Base-by-base conservation (phyloP, 2,797 vertebrate species). In the Gastrophryne carolinensis region DNA sequence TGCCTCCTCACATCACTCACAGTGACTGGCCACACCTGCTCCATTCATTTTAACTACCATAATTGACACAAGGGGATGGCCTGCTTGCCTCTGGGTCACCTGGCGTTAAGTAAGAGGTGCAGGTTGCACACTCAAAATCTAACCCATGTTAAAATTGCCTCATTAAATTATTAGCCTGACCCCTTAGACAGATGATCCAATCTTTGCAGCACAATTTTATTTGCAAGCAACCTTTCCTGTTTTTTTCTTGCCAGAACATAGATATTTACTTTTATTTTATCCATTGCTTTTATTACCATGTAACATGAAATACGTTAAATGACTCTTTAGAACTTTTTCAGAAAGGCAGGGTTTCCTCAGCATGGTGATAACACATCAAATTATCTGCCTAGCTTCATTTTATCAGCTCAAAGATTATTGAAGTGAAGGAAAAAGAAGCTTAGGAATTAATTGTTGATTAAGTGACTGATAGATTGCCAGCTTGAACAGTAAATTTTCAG, bases 371-470 rank as follows among this genome's bases (percentile, higher is more conserved):
- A 41, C 62, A 64, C 39, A 49, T 49, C 37, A 64, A 64, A 64
- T 64, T 64, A 64, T 64, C 62, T 64, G 41, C 62, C 47, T 64
- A 64, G 26, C 26, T 64, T 64, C 62, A 64, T 41, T 49, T 32
- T 54, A 54, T 54, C 8, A 4, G 62, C 13, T 49, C 9, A 64
- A 23, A 64, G 26, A 49, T 44, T 64, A 26, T 44, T 64, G 15
- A 49, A 49, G 41, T 47, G 19, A n/a, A n/a, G n/a, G 49, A 49
- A 49, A 29, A n/a, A 41, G 4, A 6, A n/a, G 41, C n/a, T 29
- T n/a, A 64, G 29, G 15, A 64, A 64, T 49, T 69, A 69, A 69
- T 69, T 69, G 66, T 69, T 69, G 66, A 69, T 54, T 69, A 54
- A 69, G 56, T 69, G 50, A 56, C 66, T 56, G 34, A 69, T 69